Conservation (phyloP, 2,888 invertebrate genomes). For the Temnothorax unifasciatus region DNA sequence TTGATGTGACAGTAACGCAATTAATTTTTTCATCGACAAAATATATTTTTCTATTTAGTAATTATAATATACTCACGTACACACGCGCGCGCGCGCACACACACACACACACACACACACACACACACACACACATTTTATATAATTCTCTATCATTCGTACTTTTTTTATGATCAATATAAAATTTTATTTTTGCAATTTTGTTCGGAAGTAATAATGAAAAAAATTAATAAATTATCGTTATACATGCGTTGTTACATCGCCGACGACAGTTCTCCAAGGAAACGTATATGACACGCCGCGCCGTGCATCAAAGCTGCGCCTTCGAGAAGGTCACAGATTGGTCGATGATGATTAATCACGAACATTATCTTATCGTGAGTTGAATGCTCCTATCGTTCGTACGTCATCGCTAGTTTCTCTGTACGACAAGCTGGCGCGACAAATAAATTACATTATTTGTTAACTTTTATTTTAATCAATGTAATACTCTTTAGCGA, state of each 20-base stretch:
- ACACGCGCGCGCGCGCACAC: neutral
- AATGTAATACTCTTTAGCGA: neutral
- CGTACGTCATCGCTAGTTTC: slow-evolving; percentile 48
- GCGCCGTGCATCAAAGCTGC: slow-evolving; percentile 8
- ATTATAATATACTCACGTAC: neutral
- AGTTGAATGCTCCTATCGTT: slow-evolving; percentile 69
- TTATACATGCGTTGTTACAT: neutral
- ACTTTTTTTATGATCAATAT: neutral
- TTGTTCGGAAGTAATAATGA: neutral
- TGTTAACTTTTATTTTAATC: slow-evolving; percentile 13
- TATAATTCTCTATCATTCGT: neutral
- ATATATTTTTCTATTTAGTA: neutral
- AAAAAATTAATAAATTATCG: neutral
- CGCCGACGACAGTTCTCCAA: neutral
- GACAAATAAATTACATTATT: slow-evolving; percentile 16
- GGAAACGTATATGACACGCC: neutral
- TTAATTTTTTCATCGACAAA: slow-evolving; percentile 1
- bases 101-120: neutral
- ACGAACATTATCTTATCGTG: slow-evolving; percentile 69
- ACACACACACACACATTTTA: neutral
- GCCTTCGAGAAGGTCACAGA: slow-evolving; percentile 54
- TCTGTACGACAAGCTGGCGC: slow-evolving; percentile 39
- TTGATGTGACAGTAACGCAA: neutral
- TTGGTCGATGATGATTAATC: slow-evolving; percentile 66
- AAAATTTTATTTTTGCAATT: neutral